Evolutionary conservation across 2,113 vertebrate species (phyloP).

Genomic region (Oryzias celebensis): DNA sequence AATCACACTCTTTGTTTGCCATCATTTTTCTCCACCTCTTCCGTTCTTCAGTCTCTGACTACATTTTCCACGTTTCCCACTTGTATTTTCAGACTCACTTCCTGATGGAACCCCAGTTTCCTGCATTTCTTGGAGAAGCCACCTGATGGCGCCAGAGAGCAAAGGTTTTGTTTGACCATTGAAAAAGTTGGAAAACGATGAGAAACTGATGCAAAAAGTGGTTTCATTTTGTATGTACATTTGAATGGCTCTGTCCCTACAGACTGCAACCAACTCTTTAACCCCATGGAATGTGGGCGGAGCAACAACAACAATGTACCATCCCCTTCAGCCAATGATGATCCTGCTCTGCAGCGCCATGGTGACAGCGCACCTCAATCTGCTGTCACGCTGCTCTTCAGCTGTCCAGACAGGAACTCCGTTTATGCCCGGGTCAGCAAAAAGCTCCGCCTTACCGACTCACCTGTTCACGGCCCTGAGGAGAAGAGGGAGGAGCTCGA

Average conservation of each 20-base stretch:
- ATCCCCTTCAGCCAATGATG: background rate
- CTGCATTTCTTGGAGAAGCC: slow-evolving; percentile 61
- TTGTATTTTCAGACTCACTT: slow-evolving; percentile 19
- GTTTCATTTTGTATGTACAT: slow-evolving; percentile 10
- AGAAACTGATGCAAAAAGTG: rapidly evolving
- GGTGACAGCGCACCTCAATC: background rate
- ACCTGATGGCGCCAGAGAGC: slow-evolving; percentile 39
- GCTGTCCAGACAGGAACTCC: background rate
- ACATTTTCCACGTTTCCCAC: slow-evolving; percentile 15
- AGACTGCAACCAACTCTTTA: slow-evolving; percentile 15
- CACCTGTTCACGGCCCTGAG: slow-evolving; percentile 15
- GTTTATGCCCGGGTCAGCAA: slow-evolving; percentile 45
- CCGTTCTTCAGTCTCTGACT: background rate
- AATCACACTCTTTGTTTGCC: too few species aligned
- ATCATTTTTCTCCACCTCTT: too few species aligned
- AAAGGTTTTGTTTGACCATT: slow-evolving; percentile 8
- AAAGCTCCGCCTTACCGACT: slow-evolving; percentile 2
- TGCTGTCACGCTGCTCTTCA: background rate
- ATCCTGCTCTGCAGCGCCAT: background rate
- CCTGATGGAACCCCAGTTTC: background rate
- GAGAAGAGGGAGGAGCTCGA: background rate
- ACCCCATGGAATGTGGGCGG: background rate
- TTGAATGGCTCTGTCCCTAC: background rate
- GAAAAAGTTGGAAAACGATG: too few species aligned
- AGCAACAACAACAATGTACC: background rate